Evolutionary conservation across 2,797 vertebrate species (phyloP), one percentile per base, ranked within the genome.

Genomic region (Scleropages formosus): DNA sequence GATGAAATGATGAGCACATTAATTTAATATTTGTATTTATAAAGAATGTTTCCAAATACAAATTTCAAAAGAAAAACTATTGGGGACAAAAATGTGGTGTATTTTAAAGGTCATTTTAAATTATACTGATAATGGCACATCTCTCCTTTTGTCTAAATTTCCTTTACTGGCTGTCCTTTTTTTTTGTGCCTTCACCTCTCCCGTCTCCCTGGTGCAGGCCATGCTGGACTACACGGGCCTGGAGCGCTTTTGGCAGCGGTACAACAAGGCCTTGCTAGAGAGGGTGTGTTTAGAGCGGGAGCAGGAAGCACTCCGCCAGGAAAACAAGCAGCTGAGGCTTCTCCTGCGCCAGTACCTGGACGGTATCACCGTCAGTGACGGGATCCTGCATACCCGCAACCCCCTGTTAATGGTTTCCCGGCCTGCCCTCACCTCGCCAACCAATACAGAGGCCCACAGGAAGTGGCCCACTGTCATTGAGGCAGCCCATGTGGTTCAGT

Each of bases 191-290:
- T 12, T 18, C 53, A 2, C 53, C 3, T 56, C 53, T 53, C 4
- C 9, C 51, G 39, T 39, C 39, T 39, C 31, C 31, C 31, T 6
- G 31, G 2, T 39, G 71, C 68, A 95, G 94, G 77, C 83, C 31
- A 13, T 91, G 82, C n/a, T 51, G 63, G 88, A 93, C 62, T 93
- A 91, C 0, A 13, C 3, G 18, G 87, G 84, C 56, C 81, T 95
- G 85, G 91, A 90, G 74, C 80, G 80, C 18, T 94, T 95, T 88
- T 95, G 94, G 94, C 90, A 93, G 77, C 82, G 93, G 3, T 93
- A 92, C 85, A 95, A 93, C 83, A 94, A 94, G 80, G 94, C 82
- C 0, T 90, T 88, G 72, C 86, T 95, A 82, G 94, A 96, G 72
- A 86, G 87, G 31, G 84, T 88, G 74, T 92, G 86, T 0, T 85